These are phyloP conservation scores for Lottia gigantea DNA, from an alignment of 2,888 invertebrate species.

Conservation along the genomic window DNA sequence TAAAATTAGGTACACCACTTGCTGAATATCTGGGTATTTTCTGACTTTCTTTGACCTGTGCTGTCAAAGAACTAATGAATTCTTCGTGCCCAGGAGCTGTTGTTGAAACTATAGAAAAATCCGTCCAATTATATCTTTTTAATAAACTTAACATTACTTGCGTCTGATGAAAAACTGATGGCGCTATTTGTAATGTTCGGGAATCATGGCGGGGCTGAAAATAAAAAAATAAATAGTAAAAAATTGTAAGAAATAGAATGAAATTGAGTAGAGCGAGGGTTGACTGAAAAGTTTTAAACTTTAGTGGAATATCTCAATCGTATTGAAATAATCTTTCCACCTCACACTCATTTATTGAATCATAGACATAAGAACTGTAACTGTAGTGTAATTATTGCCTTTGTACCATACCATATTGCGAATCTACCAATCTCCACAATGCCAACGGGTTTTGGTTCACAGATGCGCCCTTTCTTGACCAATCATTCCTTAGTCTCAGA, in stretches of 20 bases:
- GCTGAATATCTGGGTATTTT: conserved; percentile 14
- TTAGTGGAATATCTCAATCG: too few relatives aligned
- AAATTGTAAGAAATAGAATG: neutral
- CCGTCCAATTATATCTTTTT: conserved; percentile 95
- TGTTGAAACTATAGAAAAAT: conserved; percentile 86
- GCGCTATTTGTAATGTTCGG: conserved; percentile 91
- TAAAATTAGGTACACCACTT: conserved; percentile 16
- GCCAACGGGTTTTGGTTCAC: too few relatives aligned
- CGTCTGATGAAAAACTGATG: conserved; percentile 95
- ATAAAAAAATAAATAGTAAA: neutral
- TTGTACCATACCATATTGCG: too few relatives aligned
- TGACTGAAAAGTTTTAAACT: too few relatives aligned
- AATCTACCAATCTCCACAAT: too few relatives aligned
- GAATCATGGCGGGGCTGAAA: conserved; percentile 75
- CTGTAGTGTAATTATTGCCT: too few relatives aligned
- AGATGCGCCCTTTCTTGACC: too few relatives aligned
- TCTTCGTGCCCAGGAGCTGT: conserved; percentile 91
- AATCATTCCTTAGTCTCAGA: too few relatives aligned
- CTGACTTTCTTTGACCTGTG: conserved; percentile 65
- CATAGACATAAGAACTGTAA: too few relatives aligned
- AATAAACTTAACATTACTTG: conserved; percentile 95
- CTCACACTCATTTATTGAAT: too few relatives aligned
- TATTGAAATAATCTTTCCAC: too few relatives aligned
- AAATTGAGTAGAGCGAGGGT: too few relatives aligned
- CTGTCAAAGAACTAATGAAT: conserved; percentile 92